Evolutionary conservation across 2,113 vertebrate genomes (phyloP).

Genomic region (Colinus virginianus): DNA sequence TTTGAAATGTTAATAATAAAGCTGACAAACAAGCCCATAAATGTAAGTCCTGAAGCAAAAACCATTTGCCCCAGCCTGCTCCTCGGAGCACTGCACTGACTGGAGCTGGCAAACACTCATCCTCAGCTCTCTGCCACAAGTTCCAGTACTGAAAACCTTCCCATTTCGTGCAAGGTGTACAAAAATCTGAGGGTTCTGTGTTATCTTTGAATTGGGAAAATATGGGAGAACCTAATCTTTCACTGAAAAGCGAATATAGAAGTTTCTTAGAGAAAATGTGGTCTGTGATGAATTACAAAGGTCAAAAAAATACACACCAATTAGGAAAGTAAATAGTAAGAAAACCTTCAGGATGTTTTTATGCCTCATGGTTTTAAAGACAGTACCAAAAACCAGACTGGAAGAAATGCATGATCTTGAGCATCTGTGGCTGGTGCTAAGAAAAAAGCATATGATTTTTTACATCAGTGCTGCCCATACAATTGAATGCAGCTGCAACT

Average conservation of each 20-base stretch:
- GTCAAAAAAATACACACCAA: conserved; percentile 38
- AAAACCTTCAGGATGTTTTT: background rate
- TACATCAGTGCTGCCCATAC: background rate
- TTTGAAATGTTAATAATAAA: conserved; percentile 5
- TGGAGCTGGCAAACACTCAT: background rate
- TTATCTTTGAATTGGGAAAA: background rate
- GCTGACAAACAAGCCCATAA: background rate
- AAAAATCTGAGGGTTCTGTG: background rate
- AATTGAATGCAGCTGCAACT: background rate
- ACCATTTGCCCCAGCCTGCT: background rate
- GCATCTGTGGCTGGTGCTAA: background rate
- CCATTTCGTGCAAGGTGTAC: background rate
- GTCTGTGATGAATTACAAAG: conserved; percentile 15
- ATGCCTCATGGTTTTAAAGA: background rate
- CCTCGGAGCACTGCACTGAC: background rate
- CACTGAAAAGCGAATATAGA: background rate
- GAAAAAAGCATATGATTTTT: background rate
- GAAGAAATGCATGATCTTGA: background rate
- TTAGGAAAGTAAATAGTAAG: background rate
- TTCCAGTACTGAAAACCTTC: background rate
- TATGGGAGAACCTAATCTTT: background rate
- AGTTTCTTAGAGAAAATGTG: conserved; percentile 7
- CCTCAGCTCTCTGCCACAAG: background rate
- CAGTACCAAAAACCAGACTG: background rate
- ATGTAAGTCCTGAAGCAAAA: background rate